A percentile compares a stretch with the other conserved stretches of the same genome.
Evolutionary conservation across 2,888 invertebrate species (phyloP).

Genomic region (Phaedon cochleariae): DNA sequence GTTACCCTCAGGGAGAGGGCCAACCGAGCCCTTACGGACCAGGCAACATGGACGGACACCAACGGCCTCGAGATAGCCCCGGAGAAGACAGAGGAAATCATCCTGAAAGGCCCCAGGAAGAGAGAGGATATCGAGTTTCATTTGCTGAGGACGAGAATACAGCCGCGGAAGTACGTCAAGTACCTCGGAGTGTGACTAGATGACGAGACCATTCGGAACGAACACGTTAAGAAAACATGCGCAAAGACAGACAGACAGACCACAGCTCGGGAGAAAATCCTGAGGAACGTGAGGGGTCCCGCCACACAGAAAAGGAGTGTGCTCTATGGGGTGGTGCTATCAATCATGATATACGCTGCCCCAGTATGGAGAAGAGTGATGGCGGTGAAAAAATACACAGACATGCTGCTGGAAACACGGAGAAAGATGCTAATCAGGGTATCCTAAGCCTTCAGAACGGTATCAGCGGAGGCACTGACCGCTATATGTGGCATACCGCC

Average conservation of each 20-base stretch:
- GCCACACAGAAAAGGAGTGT: too few species aligned
- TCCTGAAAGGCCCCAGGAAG: neutral
- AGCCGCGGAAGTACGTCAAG: too few species aligned
- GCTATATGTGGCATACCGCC: neutral
- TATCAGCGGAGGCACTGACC: neutral
- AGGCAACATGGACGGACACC: conserved; percentile 15
- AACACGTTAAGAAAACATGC: too few species aligned
- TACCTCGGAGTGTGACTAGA: too few species aligned
- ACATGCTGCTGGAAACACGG: neutral
- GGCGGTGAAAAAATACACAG: neutral
- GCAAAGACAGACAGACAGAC: too few species aligned
- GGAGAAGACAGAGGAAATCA: neutral
- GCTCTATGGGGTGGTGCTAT: too few species aligned
- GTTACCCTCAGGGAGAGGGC: conserved; percentile 1
- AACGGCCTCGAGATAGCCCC: neutral
- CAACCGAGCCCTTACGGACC: neutral
- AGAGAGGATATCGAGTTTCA: neutral
- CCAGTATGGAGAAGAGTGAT: neutral
- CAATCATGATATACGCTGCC: too few species aligned
- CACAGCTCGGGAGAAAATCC: too few species aligned
- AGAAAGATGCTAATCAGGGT: neutral
- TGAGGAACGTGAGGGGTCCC: too few species aligned
- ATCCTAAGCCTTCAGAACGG: neutral
- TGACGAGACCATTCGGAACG: too few species aligned
- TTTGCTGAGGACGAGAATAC: too few species aligned